A percentile compares a stretch with the other conserved stretches of the same genome.
These are phyloP conservation scores for Adoxophyes honmai DNA, from an alignment of 1,140 invertebrate genomes.

Conservation along the genomic window DNA sequence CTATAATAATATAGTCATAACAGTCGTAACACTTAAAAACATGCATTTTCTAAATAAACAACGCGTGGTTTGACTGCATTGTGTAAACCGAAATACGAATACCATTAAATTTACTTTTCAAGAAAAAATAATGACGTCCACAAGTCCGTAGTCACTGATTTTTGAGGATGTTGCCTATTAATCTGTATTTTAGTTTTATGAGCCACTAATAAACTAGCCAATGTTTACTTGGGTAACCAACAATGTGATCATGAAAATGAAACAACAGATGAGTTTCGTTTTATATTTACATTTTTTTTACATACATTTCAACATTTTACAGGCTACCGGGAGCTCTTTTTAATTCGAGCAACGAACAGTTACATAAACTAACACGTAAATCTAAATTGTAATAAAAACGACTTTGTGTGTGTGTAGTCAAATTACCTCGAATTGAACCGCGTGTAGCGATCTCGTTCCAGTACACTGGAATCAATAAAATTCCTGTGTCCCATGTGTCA, in stretches of 20 bases:
- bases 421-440: constrained; percentile 52
- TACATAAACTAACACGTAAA: constrained; percentile 77
- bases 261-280: constrained; percentile 65
- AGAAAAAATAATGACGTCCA: too few species aligned
- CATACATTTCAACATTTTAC: constrained; percentile 76
- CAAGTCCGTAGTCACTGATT: too few species aligned
- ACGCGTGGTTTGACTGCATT: too few species aligned
- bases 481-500: constrained; percentile 57
- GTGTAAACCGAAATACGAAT: too few species aligned
- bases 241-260: constrained; percentile 50
- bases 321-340: constrained; percentile 74
- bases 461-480: constrained; percentile 74
- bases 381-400: constrained; percentile 74
- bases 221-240: constrained; percentile 46
- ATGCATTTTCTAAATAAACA: too few species aligned
- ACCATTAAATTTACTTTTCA: too few species aligned
- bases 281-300: constrained; percentile 76
- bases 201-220: constrained; percentile 22
- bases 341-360: constrained; percentile 76
- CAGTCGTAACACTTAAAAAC: too few species aligned
- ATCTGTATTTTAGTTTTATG: constrained; percentile 33
- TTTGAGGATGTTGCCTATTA: not conserved
- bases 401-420: constrained; percentile 59
- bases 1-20: too few species aligned
- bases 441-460: constrained; percentile 41